phyloP scores from a whole-genome alignment of 2,113 vertebrate species.

The Phasianus colchicus region DNA sequence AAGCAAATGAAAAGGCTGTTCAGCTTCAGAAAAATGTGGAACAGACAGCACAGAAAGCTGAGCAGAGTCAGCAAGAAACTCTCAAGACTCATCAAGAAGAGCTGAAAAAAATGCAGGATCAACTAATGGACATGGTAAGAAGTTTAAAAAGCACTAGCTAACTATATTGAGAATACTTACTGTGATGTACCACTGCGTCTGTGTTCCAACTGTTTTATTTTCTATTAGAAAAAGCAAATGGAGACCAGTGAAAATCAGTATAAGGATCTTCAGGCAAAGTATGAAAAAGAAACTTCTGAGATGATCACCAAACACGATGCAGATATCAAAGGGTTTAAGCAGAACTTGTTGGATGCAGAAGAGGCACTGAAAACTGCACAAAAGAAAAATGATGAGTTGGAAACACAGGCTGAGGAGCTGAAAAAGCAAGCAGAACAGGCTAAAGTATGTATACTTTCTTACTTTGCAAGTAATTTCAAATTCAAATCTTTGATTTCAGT shows the following conservation, averaged over 20 bases:
- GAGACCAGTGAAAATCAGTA: slow-evolving; percentile 69
- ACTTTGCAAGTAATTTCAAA: background rate
- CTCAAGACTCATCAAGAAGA: slow-evolving; percentile 79
- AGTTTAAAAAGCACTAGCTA: background rate
- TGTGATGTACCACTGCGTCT: background rate
- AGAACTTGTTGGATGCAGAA: slow-evolving; percentile 73
- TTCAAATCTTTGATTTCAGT: background rate
- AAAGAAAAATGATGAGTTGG: slow-evolving; percentile 74
- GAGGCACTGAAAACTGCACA: slow-evolving; percentile 76
- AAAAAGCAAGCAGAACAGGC: slow-evolving; percentile 83
- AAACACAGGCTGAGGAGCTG: slow-evolving; percentile 82
- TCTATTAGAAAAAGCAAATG: slow-evolving; percentile 75
- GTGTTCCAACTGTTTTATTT: background rate
- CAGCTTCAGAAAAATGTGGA: slow-evolving; percentile 81
- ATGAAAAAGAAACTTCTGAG: slow-evolving; percentile 79
- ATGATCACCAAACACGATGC: slow-evolving; percentile 76
- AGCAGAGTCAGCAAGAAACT: slow-evolving; percentile 80
- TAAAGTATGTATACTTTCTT: slow-evolving; percentile 77
- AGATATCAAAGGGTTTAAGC: slow-evolving; percentile 73
- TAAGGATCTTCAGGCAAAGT: slow-evolving; percentile 81
- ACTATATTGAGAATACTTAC: background rate
- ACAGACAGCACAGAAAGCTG: slow-evolving; percentile 79
- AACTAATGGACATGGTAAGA: slow-evolving; percentile 86
- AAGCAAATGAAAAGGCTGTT: slow-evolving; percentile 83
- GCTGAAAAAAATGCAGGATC: slow-evolving; percentile 79